These are phyloP conservation scores for Seira ritae DNA, from an alignment of 2,888 invertebrate genomes.

Conservation along the genomic window DNA sequence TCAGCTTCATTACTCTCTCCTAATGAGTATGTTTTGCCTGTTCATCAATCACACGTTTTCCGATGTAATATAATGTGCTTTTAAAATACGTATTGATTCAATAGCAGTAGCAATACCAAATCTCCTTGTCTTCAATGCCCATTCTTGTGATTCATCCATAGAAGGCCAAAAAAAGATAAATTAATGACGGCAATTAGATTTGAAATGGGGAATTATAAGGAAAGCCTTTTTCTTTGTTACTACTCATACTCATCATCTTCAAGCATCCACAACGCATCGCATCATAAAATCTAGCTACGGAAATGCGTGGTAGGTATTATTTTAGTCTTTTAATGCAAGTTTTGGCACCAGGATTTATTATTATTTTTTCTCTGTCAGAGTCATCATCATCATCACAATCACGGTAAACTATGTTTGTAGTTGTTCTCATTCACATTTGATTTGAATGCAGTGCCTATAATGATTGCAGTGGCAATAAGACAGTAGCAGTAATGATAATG, in stretches of 20 bases:
- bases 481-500: no score
- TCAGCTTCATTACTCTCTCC: background rate
- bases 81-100: background rate
- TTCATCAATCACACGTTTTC: constrained; percentile 9
- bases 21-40: background rate
- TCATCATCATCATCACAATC: constrained; percentile 13
- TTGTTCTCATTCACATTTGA: constrained; percentile 17
- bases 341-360: constrained; percentile 14
- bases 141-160: background rate
- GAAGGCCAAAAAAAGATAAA: constrained; percentile 40
- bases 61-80: constrained; percentile 10
- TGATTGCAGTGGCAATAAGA: background rate
- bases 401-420: background rate
- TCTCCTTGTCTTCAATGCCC: background rate
- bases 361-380: constrained; percentile 17
- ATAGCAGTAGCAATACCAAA: background rate
- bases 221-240: constrained; percentile 18
- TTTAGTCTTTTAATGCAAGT: background rate
- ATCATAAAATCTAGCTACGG: background rate
- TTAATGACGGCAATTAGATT: constrained; percentile 52
- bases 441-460: constrained; percentile 19
- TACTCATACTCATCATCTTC: background rate
- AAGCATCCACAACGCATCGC: background rate
- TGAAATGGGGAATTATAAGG: constrained; percentile 42
- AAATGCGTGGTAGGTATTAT: constrained; percentile 8